Evolutionary conservation across 2,888 invertebrate species (phyloP), one percentile per base, ranked within the genome.

Genomic region (Patella pellucida): DNA sequence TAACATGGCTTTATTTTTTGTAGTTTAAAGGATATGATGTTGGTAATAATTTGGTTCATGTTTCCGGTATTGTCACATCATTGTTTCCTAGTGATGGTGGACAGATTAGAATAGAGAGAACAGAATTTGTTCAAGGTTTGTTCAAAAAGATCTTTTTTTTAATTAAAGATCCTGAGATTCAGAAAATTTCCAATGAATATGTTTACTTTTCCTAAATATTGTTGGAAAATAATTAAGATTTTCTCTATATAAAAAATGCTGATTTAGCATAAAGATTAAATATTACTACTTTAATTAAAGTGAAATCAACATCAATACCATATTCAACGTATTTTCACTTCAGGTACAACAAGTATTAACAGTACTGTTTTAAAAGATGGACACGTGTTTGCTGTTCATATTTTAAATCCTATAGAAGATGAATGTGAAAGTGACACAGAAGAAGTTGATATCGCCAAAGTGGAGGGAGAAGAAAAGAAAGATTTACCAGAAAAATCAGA

Each of bases 1-100:
- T 41, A 41, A 41, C 7, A 41, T 52, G 70, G n/a, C 15, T 71
- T 41, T 76, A 75, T 69, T 74, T n/a, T 74, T 83, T 81, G 56
- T 83, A 91, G 90, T 90, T 90, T 77, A 82, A 81, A 72, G 91
- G 91, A 5, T 91, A 90, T 80, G 89, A 91, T 79, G 81, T 90
- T 16, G 90, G 90, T 19, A 89, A 90, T 81, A 86, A 88, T 51
- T 75, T 91, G 74, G 85, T 90, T n/a, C 89, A 90, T 79, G 85
- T 86, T 2, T 86, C 87, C 50, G 90, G 90, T 12, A 85, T 84
- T n/a, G 81, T 86, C 7, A 85, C 88, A 50, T 87, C 87, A 16
- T 75, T 91, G 73, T 90, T 90, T 79, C 90, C 91, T 1, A 81
- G 84, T 68, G 91, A 90, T 83, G 91, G 90, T 14, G 90, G 89